Conservation (phyloP, 2,113 vertebrate genomes). For the Etheostoma cragini region DNA sequence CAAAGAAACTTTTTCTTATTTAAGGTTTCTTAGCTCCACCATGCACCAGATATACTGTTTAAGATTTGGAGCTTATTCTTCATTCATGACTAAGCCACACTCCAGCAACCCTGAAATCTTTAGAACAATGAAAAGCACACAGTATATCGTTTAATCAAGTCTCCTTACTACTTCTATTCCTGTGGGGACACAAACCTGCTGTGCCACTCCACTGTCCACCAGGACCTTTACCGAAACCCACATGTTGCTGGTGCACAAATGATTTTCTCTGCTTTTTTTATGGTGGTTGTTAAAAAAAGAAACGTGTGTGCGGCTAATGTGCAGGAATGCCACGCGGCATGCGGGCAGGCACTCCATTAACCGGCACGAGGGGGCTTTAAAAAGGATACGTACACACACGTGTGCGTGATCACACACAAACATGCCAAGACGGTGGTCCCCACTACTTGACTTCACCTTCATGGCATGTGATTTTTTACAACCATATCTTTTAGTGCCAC, state of each 20-base stretch:
- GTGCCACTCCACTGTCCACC: slow-evolving; percentile 48
- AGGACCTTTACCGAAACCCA: slow-evolving; percentile 48
- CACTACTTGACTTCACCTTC: slow-evolving; percentile 67
- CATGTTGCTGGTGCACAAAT: slow-evolving; percentile 65
- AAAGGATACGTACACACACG: slow-evolving; percentile 44
- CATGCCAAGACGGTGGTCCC: slow-evolving; percentile 60
- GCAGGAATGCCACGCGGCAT: slow-evolving; percentile 65
- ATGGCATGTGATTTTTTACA: slow-evolving; percentile 70
- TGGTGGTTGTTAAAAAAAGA: slow-evolving; percentile 75
- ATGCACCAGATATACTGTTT: too few species aligned
- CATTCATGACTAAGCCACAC: neutral
- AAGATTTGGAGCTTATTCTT: neutral
- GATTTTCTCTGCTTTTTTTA: slow-evolving; percentile 77
- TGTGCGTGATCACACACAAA: slow-evolving; percentile 7
- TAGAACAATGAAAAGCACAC: slow-evolving; percentile 36
- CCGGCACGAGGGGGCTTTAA: slow-evolving; percentile 75
- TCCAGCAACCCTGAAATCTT: slow-evolving; percentile 3
- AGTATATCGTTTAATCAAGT: neutral
- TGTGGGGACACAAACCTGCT: slow-evolving; percentile 38
- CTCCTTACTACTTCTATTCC: slow-evolving; percentile 30
- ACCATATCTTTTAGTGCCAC: slow-evolving; percentile 29
- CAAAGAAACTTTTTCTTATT: too few species aligned
- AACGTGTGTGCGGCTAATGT: slow-evolving; percentile 75
- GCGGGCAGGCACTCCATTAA: slow-evolving; percentile 76
- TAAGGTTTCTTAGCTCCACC: too few species aligned